phyloP scores from a whole-genome alignment of 1,140 invertebrate species.

The Psix sp. region DNA sequence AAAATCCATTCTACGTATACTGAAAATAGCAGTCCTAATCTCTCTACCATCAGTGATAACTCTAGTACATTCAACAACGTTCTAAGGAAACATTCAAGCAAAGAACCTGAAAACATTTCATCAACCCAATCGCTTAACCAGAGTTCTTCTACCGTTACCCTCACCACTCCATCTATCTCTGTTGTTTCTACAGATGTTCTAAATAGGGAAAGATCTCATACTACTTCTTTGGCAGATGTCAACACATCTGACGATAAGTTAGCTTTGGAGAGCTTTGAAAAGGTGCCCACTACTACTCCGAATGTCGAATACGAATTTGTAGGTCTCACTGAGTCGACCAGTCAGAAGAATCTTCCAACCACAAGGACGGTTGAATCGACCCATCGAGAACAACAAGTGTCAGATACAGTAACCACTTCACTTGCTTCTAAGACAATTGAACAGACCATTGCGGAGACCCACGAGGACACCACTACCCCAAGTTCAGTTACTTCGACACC shows the following conservation, averaged over 20 bases:
- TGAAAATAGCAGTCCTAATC: slow-evolving; percentile 12
- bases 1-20: slow-evolving; percentile 16
- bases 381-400: slow-evolving; percentile 4
- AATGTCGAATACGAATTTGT: slow-evolving; percentile 69
- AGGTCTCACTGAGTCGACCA: slow-evolving; percentile 59
- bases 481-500: slow-evolving; percentile 9
- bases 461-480: slow-evolving; percentile 12
- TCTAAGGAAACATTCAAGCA: slow-evolving; percentile 7
- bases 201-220: slow-evolving; percentile 26
- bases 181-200: slow-evolving; percentile 10
- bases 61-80: slow-evolving; percentile 29
- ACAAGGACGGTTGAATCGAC: slow-evolving; percentile 4
- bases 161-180: background rate
- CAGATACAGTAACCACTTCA: slow-evolving; percentile 5
- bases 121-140: slow-evolving; percentile 1
- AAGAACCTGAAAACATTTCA: slow-evolving; percentile 1
- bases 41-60: slow-evolving; percentile 18
- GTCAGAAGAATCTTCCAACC: slow-evolving; percentile 4
- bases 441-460: slow-evolving; percentile 5
- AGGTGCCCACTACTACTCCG: slow-evolving; percentile 47
- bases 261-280: slow-evolving; percentile 27
- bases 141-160: background rate
- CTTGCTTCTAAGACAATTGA: slow-evolving; percentile 2
- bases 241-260: slow-evolving; percentile 38
- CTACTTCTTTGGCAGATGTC: slow-evolving; percentile 22